Percentiles rank a stretch among this genome's conserved stretches.
These are phyloP conservation scores for Ooceraea biroi DNA, from an alignment of 1,140 invertebrate species.

Conservation along the genomic window DNA sequence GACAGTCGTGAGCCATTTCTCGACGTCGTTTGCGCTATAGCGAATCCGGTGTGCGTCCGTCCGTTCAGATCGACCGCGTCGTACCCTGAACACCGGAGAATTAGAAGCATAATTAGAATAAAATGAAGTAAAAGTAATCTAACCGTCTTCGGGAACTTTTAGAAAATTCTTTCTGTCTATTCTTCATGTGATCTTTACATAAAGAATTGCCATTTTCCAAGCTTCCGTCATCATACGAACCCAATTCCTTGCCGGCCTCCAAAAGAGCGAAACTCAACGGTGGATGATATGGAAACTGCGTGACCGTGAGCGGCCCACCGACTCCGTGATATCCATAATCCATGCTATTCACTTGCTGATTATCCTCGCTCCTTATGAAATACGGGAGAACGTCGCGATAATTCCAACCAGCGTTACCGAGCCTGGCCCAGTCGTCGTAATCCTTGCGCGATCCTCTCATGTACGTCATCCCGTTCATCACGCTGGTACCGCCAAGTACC, in stretches of 20 bases:
- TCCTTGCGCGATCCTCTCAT: slow-evolving; percentile 96
- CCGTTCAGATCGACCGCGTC: slow-evolving; percentile 94
- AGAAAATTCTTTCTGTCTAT: too few relatives aligned
- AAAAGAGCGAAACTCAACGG: slow-evolving; percentile 94
- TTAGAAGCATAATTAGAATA: neutral
- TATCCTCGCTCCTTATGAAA: slow-evolving; percentile 95
- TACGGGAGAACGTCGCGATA: slow-evolving; percentile 95
- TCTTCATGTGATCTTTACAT: neutral
- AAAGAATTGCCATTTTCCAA: neutral
- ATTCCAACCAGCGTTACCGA: slow-evolving; percentile 95
- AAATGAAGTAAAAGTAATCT: neutral
- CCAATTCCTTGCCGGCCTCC: slow-evolving; percentile 93
- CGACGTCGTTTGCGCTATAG: slow-evolving; percentile 95
- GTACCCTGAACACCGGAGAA: slow-evolving; percentile 88
- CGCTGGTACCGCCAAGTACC: slow-evolving; percentile 96
- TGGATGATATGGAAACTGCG: slow-evolving; percentile 94
- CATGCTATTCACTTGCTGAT: slow-evolving; percentile 91
- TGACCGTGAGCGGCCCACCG: slow-evolving; percentile 92
- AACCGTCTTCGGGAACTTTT: neutral
- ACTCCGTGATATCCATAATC: slow-evolving; percentile 92
- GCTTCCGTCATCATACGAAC: slow-evolving; percentile 78
- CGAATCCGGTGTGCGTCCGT: slow-evolving; percentile 91
- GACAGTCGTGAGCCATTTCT: slow-evolving; percentile 95
- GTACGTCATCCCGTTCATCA: slow-evolving; percentile 99
- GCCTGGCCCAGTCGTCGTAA: slow-evolving; percentile 95